Conservation (phyloP, 2,113 vertebrate genomes). For the Ciconia boyciana region DNA sequence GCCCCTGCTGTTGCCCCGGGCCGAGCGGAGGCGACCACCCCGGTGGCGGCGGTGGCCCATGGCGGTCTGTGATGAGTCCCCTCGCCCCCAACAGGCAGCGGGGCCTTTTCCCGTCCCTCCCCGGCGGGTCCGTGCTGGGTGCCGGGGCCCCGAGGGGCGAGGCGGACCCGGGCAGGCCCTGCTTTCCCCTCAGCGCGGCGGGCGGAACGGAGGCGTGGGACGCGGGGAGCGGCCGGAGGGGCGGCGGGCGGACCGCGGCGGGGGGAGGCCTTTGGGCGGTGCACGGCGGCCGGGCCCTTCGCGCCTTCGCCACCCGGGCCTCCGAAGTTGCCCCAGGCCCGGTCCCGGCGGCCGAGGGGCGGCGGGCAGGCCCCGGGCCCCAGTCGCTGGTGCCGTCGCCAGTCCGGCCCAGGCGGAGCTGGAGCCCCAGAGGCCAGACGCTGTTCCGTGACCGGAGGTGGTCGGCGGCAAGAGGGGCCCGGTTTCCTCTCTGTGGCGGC, state of each 20-base stretch:
- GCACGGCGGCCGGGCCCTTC: not conserved
- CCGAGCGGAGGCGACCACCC: not conserved
- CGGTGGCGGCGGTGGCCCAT: not conserved
- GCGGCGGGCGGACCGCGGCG: not conserved
- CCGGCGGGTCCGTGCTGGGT: too few species aligned
- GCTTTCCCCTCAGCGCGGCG: not conserved
- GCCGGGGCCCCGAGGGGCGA: too few species aligned
- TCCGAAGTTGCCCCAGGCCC: too few species aligned
- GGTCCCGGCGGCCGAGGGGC: too few species aligned
- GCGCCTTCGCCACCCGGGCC: rapidly evolving
- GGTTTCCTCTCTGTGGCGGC: not conserved
- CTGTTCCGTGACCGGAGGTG: not conserved
- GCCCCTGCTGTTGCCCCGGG: not conserved
- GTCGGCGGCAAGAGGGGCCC: not conserved
- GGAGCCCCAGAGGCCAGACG: not conserved
- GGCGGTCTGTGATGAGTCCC: not conserved
- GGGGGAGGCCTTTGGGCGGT: not conserved
- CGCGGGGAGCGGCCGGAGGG: not conserved
- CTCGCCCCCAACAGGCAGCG: not conserved
- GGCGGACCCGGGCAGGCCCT: too few species aligned
- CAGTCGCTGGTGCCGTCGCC: rapidly evolving
- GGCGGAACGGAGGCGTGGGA: not conserved
- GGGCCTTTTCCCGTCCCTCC: not conserved
- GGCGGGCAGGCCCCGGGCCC: too few species aligned
- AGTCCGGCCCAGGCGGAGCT: not conserved